Conservation (phyloP, 2,113 vertebrate genomes). For the Lanius ludovicianus region DNA sequence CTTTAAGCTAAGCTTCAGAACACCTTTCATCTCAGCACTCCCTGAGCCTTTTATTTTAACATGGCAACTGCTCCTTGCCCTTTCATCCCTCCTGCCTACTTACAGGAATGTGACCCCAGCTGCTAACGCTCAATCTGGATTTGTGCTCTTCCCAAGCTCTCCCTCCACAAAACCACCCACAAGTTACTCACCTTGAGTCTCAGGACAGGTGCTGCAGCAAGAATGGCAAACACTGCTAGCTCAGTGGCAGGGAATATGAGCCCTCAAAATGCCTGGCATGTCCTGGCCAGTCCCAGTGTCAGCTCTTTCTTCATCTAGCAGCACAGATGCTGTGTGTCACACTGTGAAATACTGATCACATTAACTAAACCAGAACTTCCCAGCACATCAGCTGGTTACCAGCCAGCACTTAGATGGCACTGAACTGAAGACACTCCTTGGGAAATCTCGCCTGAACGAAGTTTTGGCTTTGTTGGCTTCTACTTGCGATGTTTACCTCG, state of each 20-base stretch:
- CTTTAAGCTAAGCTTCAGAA: not conserved
- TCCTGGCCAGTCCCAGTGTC: not conserved
- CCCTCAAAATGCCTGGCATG: rapidly evolving
- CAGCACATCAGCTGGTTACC: not conserved
- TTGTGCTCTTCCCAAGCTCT: not conserved
- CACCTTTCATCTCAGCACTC: not conserved
- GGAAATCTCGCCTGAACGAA: not conserved
- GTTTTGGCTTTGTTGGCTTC: not conserved
- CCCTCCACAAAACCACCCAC: not conserved
- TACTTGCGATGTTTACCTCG: not conserved
- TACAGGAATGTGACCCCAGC: not conserved
- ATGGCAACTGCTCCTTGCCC: not conserved
- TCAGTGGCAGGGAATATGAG: not conserved
- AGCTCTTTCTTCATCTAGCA: not conserved
- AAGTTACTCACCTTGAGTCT: not conserved
- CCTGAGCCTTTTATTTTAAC: not conserved
- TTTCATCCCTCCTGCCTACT: not conserved
- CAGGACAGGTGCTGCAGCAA: not conserved
- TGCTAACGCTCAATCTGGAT: not conserved
- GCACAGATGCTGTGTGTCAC: not conserved
- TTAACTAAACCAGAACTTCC: not conserved
- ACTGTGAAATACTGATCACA: not conserved
- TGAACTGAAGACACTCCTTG: not conserved
- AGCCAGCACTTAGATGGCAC: not conserved
- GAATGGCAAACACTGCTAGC: not conserved